Evolutionary conservation across 2,888 invertebrate species (phyloP).

Genomic region (Rhingia rostrata): DNA sequence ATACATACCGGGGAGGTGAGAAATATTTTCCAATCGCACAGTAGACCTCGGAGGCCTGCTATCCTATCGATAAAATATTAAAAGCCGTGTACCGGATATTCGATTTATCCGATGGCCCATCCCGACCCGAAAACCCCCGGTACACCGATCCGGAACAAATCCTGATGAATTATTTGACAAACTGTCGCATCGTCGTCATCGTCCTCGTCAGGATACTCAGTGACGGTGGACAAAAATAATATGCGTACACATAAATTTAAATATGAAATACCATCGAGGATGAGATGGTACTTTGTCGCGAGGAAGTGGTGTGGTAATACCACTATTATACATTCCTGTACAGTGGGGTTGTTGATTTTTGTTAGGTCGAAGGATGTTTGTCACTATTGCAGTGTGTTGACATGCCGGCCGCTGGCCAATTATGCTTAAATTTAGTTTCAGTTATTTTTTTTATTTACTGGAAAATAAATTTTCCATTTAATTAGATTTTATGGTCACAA

Average conservation of each 20-base stretch:
- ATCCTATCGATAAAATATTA: slow-evolving; percentile 9
- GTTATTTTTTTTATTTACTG: not conserved
- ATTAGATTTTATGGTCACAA: slow-evolving; percentile 24
- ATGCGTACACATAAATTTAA: too few relatives aligned
- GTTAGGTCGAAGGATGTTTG: too few relatives aligned
- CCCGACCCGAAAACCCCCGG: not conserved
- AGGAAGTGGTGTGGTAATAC: too few relatives aligned
- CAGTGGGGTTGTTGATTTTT: too few relatives aligned
- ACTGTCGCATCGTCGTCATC: slow-evolving; percentile 33
- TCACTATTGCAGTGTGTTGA: not conserved
- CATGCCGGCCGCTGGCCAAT: not conserved
- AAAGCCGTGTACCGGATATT: slow-evolving; percentile 27
- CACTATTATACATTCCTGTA: too few relatives aligned
- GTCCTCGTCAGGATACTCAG: not conserved
- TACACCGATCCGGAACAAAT: slow-evolving; percentile 62
- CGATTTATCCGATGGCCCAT: slow-evolving; percentile 20
- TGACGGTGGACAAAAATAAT: too few relatives aligned
- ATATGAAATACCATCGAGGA: too few relatives aligned
- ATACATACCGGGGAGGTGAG: too few relatives aligned
- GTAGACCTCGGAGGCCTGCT: too few relatives aligned
- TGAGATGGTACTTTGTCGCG: too few relatives aligned
- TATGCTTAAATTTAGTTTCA: slow-evolving; percentile 18
- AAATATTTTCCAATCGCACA: too few relatives aligned
- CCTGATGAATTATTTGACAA: slow-evolving; percentile 52
- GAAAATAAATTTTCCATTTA: slow-evolving; percentile 36